Percentiles rank a stretch among this genome's conserved stretches.
Conservation (phyloP, 2,113 vertebrate genomes). For the Hystrix brachyura region DNA sequence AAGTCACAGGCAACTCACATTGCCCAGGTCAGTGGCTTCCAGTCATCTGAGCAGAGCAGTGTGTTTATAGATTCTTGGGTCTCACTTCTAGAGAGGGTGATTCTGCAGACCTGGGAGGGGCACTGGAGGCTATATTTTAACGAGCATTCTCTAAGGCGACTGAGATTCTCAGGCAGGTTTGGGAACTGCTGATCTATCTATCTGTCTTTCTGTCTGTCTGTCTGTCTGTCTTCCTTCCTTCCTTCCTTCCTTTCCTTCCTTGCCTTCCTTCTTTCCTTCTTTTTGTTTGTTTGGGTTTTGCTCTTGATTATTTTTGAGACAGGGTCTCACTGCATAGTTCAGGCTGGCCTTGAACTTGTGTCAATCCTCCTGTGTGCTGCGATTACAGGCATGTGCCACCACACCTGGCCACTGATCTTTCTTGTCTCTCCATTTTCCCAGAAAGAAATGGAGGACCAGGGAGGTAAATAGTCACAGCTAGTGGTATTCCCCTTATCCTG, state of each 20-base stretch:
- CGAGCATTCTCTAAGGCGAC: not conserved
- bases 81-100: not conserved
- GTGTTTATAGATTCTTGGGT: not conserved
- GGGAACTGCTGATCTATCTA: too few relatives aligned
- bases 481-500: not conserved
- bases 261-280: not conserved
- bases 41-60: not conserved
- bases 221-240: too few relatives aligned
- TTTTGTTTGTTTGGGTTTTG: not conserved
- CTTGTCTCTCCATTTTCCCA: not conserved
- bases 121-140: not conserved
- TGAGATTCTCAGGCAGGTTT: not conserved
- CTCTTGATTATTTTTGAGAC: too few relatives aligned
- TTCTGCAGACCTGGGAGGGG: not conserved
- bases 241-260: not conserved
- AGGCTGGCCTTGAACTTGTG: not conserved
- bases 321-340: not conserved
- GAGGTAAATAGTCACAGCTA: not conserved
- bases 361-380: not conserved
- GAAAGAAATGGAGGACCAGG: not conserved
- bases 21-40: not conserved
- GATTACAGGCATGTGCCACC: not conserved
- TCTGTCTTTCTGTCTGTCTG: not conserved
- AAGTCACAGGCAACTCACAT: not conserved
- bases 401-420: not conserved